Evolutionary conservation across 2,113 vertebrate species (phyloP).

Genomic region (Tragulus kanchil): DNA sequence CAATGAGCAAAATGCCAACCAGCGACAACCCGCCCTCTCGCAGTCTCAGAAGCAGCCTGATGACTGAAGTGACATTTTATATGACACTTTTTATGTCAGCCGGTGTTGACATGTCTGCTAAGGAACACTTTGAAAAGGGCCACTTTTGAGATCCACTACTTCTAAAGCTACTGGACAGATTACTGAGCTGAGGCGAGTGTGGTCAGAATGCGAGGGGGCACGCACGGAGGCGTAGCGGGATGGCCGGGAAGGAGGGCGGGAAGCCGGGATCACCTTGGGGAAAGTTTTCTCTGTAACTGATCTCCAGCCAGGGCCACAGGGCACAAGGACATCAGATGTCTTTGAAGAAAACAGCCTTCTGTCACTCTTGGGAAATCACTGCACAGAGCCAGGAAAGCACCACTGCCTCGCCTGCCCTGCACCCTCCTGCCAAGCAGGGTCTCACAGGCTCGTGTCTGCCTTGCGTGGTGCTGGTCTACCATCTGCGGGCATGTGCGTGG

Average conservation of each 20-base stretch:
- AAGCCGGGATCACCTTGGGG: constrained; percentile 4
- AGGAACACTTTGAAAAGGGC: not conserved
- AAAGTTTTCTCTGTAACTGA: constrained; percentile 46
- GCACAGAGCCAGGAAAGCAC: not conserved
- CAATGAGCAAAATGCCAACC: fast-evolving
- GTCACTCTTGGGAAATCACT: constrained; percentile 60
- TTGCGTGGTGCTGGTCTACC: not conserved
- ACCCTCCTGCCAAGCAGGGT: not conserved
- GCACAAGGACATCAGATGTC: constrained; percentile 65
- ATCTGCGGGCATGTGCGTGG: not conserved
- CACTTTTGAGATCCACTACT: not conserved
- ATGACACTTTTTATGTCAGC: not conserved
- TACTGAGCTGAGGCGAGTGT: not conserved
- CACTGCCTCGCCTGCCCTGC: not conserved
- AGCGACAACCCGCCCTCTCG: not conserved
- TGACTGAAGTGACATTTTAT: not conserved
- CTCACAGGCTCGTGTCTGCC: too few species aligned
- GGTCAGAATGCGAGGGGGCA: not conserved
- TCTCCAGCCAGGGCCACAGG: not conserved
- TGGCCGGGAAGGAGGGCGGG: not conserved
- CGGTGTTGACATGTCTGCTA: not conserved
- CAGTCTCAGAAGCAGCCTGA: not conserved
- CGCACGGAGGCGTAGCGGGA: constrained; percentile 55
- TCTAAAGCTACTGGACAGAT: not conserved
- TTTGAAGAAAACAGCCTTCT: constrained; percentile 65